Percentiles rank a stretch among this genome's conserved stretches.
Conservation (phyloP, 1,140 invertebrate species). For the Eumeta japonica region DNA sequence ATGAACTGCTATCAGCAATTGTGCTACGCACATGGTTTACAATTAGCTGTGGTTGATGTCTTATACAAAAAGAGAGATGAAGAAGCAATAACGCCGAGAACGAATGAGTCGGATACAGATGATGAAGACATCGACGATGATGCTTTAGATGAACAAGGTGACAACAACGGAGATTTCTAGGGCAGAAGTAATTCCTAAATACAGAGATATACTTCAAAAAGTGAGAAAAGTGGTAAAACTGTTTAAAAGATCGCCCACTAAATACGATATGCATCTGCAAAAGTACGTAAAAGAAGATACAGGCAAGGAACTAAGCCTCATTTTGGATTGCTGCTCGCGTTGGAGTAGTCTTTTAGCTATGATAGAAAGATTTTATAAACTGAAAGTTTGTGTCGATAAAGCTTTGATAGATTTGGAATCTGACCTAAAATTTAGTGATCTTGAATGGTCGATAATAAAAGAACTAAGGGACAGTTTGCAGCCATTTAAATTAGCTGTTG, state of each 20-base stretch:
- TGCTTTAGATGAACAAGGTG: background rate
- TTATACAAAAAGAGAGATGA: slow-evolving; percentile 8
- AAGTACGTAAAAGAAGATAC: slow-evolving; percentile 7
- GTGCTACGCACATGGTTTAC: slow-evolving; percentile 11
- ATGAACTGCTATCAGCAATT: slow-evolving; percentile 7
- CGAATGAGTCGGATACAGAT: slow-evolving; percentile 1
- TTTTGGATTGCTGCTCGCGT: slow-evolving; percentile 7
- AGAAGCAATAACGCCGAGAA: too few relatives aligned
- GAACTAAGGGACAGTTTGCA: too few relatives aligned
- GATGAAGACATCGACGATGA: background rate
- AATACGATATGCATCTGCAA: slow-evolving; percentile 7
- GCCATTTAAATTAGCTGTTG: too few relatives aligned
- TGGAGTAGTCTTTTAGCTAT: slow-evolving; percentile 9
- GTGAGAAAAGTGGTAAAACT: slow-evolving; percentile 6
- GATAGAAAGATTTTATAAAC: too few relatives aligned
- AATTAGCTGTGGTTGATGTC: slow-evolving; percentile 9
- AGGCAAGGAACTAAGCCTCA: slow-evolving; percentile 4
- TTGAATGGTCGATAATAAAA: too few relatives aligned
- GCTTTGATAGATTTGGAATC: too few relatives aligned
- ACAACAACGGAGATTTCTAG: background rate
- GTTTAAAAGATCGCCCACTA: slow-evolving; percentile 8
- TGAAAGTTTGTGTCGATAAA: too few relatives aligned
- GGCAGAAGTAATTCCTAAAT: too few relatives aligned
- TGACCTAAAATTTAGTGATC: too few relatives aligned
- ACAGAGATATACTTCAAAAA: slow-evolving; percentile 7